Percentiles rank a stretch among this genome's conserved stretches.
Conservation (phyloP, 2,888 invertebrate genomes). For the Noctua fimbriata region DNA sequence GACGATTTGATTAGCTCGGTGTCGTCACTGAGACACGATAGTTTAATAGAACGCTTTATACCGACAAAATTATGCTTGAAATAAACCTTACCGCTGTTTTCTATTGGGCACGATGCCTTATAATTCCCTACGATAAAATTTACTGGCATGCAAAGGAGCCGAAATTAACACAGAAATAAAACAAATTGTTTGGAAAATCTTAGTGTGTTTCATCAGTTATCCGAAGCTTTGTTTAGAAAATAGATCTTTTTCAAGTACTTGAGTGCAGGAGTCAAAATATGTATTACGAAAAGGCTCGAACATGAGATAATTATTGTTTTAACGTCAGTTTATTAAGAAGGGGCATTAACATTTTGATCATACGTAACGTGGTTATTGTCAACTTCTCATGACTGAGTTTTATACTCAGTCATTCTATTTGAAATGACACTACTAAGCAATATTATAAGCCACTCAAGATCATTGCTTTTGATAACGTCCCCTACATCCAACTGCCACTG, state of each 20-base stretch:
- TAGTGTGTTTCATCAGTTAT: neutral
- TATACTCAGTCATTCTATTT: neutral
- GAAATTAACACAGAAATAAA: no score
- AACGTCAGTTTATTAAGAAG: no score
- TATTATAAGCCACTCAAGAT: neutral
- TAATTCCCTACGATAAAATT: neutral
- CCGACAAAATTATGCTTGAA: neutral
- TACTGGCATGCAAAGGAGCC: no score
- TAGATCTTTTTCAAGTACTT: no score
- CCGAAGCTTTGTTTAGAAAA: neutral
- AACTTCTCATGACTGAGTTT: no score
- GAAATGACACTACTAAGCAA: neutral
- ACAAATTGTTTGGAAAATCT: no score
- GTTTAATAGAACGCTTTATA: neutral
- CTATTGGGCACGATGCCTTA: neutral
- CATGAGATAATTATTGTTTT: no score
- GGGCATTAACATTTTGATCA: no score
- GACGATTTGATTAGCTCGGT: constrained; percentile 5
- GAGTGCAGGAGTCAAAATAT: no score
- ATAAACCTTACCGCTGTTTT: neutral
- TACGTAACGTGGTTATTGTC: no score
- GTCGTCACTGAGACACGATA: constrained; percentile 32
- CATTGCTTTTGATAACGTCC: neutral
- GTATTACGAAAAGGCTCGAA: no score
- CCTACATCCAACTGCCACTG: neutral